Percentiles rank a stretch among this genome's conserved stretches.
phyloP scores from a whole-genome alignment of 2,113 vertebrate genomes.

The Crotalus horridus region DNA sequence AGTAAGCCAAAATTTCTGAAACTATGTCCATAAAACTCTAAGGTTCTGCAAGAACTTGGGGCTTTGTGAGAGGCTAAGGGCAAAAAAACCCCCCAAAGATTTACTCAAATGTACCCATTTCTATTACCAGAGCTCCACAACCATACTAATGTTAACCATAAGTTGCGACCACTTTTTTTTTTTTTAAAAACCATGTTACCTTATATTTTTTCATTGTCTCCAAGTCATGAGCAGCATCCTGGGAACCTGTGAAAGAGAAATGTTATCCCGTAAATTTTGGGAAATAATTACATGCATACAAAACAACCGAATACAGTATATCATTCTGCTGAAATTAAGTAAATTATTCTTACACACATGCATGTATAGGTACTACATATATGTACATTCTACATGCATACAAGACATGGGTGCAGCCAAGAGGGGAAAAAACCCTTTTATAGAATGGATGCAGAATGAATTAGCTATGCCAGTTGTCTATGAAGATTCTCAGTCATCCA shows the following conservation, averaged over 20 bases:
- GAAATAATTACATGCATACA: not conserved
- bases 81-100: not conserved
- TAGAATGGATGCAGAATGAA: not conserved
- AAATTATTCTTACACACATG: not conserved
- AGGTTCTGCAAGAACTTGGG: not conserved
- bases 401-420: not conserved
- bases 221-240: constrained; percentile 91
- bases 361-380: not conserved
- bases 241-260: constrained; percentile 77
- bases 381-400: not conserved
- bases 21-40: not conserved
- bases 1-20: no score
- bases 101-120: not conserved
- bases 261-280: accelerated
- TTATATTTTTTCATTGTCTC: constrained; percentile 82
- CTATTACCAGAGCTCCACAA: not conserved
- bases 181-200: constrained; percentile 63
- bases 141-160: not conserved
- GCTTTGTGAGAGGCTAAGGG: not conserved
- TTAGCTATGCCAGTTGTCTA: not conserved
- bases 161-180: accelerated
- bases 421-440: not conserved
- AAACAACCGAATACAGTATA: not conserved
- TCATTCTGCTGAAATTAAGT: not conserved
- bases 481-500: no score